A percentile compares a stretch with the other conserved stretches of the same genome.
phyloP scores from a whole-genome alignment of 2,113 vertebrate genomes.

The Australoheros scitulus region DNA sequence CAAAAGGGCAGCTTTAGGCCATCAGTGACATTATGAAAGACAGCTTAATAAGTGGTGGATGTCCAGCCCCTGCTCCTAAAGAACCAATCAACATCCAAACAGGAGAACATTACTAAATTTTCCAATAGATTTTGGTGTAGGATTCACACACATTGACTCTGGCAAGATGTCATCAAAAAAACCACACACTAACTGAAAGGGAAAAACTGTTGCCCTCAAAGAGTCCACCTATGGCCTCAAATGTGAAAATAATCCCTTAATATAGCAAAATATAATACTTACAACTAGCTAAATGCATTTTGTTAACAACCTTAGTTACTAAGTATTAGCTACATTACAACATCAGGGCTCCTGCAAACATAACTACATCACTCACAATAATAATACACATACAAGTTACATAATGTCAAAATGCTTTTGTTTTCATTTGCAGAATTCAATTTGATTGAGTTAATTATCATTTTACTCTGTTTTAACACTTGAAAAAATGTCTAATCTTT shows the following conservation, averaged over 20 bases:
- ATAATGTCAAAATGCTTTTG: too few species aligned
- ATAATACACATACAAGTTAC: too few species aligned
- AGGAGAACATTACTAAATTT: neutral
- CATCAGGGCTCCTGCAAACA: neutral
- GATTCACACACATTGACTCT: neutral
- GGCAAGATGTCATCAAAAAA: too few species aligned
- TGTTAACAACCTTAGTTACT: neutral
- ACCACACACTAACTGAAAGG: neutral
- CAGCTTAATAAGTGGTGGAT: neutral
- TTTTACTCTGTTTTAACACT: neutral
- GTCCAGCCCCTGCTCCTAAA: neutral
- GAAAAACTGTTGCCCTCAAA: neutral
- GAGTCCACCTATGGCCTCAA: neutral
- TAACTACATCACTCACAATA: neutral
- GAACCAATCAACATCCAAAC: neutral
- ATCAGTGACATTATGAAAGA: neutral
- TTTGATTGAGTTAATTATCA: neutral
- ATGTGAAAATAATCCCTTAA: neutral
- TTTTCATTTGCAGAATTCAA: too few species aligned
- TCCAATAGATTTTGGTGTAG: neutral
- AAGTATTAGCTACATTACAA: neutral
- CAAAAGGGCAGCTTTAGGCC: neutral
- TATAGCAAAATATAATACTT: neutral
- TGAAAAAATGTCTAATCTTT: neutral
- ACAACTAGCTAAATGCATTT: neutral